Percentiles rank a stretch among this genome's conserved stretches.
Evolutionary conservation across 2,113 vertebrate genomes (phyloP).

Genomic region (Xiphophorus couchianus): DNA sequence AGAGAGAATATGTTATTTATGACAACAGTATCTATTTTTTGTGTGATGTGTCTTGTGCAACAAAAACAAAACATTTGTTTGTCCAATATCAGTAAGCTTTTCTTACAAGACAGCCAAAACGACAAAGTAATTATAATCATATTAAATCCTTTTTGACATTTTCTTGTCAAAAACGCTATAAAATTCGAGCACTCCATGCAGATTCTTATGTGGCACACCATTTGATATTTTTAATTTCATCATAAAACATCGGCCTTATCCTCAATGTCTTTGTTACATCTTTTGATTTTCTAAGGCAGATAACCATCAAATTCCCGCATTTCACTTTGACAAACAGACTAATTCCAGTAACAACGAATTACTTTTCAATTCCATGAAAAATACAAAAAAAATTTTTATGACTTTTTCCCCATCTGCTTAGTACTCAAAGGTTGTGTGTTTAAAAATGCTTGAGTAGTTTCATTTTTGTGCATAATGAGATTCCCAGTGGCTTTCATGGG

Average conservation of each 20-base stretch:
- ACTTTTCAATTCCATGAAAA: too few relatives aligned
- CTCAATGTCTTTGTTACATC: too few relatives aligned
- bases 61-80: background rate
- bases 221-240: too few relatives aligned
- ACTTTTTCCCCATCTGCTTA: slow-evolving; percentile 31
- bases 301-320: too few relatives aligned
- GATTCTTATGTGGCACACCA: too few relatives aligned
- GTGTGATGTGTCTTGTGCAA: background rate
- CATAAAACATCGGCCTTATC: too few relatives aligned
- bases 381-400: background rate
- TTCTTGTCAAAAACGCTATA: background rate
- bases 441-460: slow-evolving; percentile 58
- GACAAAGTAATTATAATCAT: background rate
- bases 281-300: too few relatives aligned
- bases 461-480: slow-evolving; percentile 38
- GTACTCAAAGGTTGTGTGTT: slow-evolving; percentile 47
- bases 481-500: slow-evolving; percentile 41
- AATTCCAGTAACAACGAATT: too few relatives aligned
- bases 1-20: background rate
- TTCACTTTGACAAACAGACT: too few relatives aligned
- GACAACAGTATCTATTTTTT: background rate
- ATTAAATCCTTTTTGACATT: too few relatives aligned
- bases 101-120: background rate
- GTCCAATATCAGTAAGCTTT: background rate
- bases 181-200: too few relatives aligned